These are phyloP conservation scores for Neomicropteryx cornuta DNA, from an alignment of 1,140 invertebrate genomes.

Conservation along the genomic window DNA sequence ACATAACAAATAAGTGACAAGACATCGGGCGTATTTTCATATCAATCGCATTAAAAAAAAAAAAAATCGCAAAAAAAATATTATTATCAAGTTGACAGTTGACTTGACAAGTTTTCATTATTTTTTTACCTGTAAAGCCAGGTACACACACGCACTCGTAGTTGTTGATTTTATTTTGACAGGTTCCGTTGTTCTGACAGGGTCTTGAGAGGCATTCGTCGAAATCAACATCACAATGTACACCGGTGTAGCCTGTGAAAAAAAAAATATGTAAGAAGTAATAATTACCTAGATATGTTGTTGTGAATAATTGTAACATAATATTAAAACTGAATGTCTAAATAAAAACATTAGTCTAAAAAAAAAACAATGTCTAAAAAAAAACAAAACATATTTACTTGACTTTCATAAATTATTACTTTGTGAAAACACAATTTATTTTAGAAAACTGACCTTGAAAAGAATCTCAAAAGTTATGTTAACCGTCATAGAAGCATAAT, in stretches of 20 bases:
- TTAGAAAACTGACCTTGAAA: too few species aligned
- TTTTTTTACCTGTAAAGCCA: conserved; percentile 64
- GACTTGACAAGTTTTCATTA: too few species aligned
- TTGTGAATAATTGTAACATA: not conserved
- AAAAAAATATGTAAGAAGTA: too few species aligned
- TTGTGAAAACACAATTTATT: too few species aligned
- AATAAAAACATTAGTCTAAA: too few species aligned
- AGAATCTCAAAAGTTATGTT: too few species aligned
- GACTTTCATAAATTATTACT: too few species aligned
- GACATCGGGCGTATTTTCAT: not conserved
- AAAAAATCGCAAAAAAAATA: conserved; percentile 7
- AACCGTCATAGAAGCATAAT: too few species aligned
- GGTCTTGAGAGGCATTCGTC: conserved; percentile 81
- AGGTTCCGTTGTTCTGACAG: conserved; percentile 80
- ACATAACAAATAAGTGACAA: too few species aligned
- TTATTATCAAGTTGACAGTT: not conserved
- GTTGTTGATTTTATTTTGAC: conserved; percentile 75
- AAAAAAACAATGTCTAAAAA: too few species aligned
- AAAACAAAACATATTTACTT: too few species aligned
- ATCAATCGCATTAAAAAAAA: conserved; percentile 1
- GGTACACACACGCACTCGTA: conserved; percentile 74
- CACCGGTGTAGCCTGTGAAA: conserved; percentile 59
- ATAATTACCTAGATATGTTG: not conserved
- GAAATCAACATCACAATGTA: conserved; percentile 73
- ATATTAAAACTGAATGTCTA: too few species aligned